Evolutionary conservation across 2,113 vertebrate species (phyloP).

Genomic region (Podilymbus podiceps): DNA sequence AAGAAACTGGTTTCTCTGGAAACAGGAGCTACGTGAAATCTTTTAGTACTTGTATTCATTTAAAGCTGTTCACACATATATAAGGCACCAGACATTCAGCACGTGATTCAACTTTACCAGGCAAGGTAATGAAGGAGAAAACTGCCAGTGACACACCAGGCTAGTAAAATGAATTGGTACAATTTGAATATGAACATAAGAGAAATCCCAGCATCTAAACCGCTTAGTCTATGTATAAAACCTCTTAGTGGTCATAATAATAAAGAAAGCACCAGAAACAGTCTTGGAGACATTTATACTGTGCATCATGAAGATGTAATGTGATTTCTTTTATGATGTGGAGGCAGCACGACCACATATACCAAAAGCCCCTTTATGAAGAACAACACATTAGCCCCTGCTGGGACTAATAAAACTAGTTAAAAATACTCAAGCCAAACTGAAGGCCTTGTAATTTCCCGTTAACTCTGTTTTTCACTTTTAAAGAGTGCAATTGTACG

Average conservation of each 20-base stretch:
- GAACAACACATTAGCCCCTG: background rate
- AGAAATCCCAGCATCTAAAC: background rate
- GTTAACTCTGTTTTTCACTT: background rate
- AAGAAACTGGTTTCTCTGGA: constrained; percentile 78
- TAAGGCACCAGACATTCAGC: constrained; percentile 49
- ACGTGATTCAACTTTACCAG: constrained; percentile 59
- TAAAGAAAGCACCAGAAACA: background rate
- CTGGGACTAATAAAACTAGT: background rate
- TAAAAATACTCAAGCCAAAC: background rate
- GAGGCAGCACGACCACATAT: background rate
- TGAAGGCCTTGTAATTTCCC: background rate
- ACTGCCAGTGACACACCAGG: background rate
- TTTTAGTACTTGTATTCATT: constrained; percentile 49
- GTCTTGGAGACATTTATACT: background rate
- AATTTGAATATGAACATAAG: background rate
- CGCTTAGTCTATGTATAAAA: background rate
- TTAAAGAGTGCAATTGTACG: background rate
- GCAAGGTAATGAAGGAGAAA: constrained; percentile 39
- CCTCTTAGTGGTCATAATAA: background rate
- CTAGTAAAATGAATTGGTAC: background rate
- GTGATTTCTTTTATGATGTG: background rate
- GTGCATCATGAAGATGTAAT: background rate
- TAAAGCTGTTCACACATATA: constrained; percentile 71
- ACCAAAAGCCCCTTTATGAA: background rate
- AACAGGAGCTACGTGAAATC: constrained; percentile 72